Conservation (phyloP, 2,113 vertebrate genomes). For the Dipodomys spectabilis region DNA sequence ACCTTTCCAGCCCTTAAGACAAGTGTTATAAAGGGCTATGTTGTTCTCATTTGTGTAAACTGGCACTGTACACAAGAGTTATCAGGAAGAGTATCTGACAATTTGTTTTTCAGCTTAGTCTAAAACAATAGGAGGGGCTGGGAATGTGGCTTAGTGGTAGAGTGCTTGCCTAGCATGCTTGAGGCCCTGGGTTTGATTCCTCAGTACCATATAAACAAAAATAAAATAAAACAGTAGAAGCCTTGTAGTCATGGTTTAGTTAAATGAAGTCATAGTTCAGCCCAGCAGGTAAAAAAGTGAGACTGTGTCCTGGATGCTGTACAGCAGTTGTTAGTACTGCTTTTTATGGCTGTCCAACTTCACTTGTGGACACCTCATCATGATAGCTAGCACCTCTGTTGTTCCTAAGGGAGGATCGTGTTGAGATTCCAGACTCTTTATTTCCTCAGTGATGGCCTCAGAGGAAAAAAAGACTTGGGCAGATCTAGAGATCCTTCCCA, state of each 20-base stretch:
- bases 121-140: neutral
- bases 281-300: neutral
- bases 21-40: constrained; percentile 18
- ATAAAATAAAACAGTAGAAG: no score
- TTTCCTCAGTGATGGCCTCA: neutral
- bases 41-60: constrained; percentile 13
- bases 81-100: neutral
- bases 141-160: no score
- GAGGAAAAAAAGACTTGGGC: neutral
- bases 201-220: no score
- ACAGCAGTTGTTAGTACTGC: neutral
- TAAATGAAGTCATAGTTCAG: neutral
- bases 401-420: neutral
- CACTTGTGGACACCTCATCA: neutral
- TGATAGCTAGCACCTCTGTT: neutral
- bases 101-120: neutral
- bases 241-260: no score
- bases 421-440: neutral
- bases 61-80: neutral
- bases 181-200: neutral
- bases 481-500: neutral
- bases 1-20: neutral
- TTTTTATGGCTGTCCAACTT: neutral
- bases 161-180: neutral
- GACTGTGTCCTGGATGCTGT: neutral